These are phyloP conservation scores for Trimorus sp. DNA, from an alignment of 2,888 invertebrate species.

Conservation along the genomic window DNA sequence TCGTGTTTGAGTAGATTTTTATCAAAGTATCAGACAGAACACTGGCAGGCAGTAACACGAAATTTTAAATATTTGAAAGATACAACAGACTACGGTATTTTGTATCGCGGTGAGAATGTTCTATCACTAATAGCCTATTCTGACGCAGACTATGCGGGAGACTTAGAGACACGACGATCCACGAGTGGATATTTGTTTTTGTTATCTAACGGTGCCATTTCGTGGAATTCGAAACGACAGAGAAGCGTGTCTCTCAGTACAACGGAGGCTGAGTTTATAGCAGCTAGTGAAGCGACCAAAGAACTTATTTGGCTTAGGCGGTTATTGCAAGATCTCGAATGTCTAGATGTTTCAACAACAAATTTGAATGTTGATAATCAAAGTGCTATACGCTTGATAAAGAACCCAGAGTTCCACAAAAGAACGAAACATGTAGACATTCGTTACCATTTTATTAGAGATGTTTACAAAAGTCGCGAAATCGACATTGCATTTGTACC, in stretches of 20 bases:
- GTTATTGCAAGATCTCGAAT: constrained; percentile 6
- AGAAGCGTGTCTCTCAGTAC: constrained; percentile 13
- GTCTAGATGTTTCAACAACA: constrained; percentile 14
- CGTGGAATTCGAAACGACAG: constrained; percentile 24
- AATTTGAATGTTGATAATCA: constrained; percentile 13
- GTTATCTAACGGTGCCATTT: constrained; percentile 3
- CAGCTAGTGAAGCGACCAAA: constrained; percentile 7
- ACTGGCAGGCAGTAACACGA: neutral
- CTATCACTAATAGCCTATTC: too few species aligned
- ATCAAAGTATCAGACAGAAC: neutral
- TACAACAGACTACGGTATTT: constrained; percentile 1
- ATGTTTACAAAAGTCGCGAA: neutral
- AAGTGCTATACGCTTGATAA: constrained; percentile 9
- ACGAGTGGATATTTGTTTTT: constrained; percentile 11
- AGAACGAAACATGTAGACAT: constrained; percentile 25
- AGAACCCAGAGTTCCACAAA: constrained; percentile 23
- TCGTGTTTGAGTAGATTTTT: too few species aligned
- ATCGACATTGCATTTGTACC: neutral
- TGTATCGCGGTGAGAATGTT: neutral
- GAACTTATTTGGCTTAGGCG: constrained; percentile 19
- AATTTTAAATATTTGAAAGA: neutral
- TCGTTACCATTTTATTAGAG: constrained; percentile 27
- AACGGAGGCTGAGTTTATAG: constrained; percentile 23
- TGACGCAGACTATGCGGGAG: neutral
- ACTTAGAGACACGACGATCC: constrained; percentile 14